A percentile compares a stretch with the other conserved stretches of the same genome.
Evolutionary conservation across 2,888 invertebrate species (phyloP).

Genomic region (Mesochorus sp.): DNA sequence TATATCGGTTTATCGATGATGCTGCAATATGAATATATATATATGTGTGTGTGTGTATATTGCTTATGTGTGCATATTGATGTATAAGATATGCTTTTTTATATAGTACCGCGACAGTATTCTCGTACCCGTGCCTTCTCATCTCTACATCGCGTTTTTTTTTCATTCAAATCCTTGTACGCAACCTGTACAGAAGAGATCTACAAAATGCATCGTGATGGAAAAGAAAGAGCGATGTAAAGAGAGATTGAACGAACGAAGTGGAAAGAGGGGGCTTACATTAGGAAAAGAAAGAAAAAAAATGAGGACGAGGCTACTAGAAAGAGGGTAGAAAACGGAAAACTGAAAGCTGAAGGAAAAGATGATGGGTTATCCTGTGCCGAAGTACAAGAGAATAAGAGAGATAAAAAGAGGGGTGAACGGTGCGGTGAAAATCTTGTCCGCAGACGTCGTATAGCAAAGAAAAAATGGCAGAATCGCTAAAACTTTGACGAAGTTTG

Average conservation of each 20-base stretch:
- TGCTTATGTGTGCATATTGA: too few relatives aligned
- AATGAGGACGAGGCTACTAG: background rate
- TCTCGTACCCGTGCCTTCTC: background rate
- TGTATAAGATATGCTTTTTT: background rate
- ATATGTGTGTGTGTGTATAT: background rate
- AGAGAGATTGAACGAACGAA: conserved; percentile 20
- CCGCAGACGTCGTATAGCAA: background rate
- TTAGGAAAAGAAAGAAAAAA: conserved; percentile 9
- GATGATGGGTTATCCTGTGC: conserved; percentile 1
- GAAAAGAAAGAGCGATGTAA: conserved; percentile 11
- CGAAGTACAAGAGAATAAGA: conserved; percentile 9
- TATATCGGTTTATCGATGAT: conserved; percentile 47
- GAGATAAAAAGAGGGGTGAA: background rate
- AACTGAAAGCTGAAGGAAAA: conserved; percentile 23
- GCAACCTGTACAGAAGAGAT: background rate
- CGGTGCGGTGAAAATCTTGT: conserved; percentile 27
- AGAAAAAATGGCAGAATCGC: conserved; percentile 32
- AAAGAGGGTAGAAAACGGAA: conserved; percentile 13
- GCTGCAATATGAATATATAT: background rate
- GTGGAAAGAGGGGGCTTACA: background rate
- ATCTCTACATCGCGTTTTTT: background rate
- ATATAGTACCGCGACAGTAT: background rate
- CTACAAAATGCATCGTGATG: conserved; percentile 14
- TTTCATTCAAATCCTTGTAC: background rate
- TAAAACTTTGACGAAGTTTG: conserved; percentile 40